Evolutionary conservation across 2,888 invertebrate genomes (phyloP), one percentile per base, ranked within the genome.

Genomic region (Eudemis profundana): DNA sequence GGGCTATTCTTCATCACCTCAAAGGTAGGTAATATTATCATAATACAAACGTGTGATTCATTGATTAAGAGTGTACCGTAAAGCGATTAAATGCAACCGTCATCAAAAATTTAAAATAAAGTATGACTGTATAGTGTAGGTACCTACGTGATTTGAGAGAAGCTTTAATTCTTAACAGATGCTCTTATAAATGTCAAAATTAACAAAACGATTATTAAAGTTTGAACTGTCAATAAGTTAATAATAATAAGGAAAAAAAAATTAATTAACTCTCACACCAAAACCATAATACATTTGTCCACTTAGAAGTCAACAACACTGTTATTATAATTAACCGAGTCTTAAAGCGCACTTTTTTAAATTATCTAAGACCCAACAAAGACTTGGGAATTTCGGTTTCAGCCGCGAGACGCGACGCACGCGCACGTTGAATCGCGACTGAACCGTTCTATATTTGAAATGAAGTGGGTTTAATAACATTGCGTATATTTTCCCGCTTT

Each of bases 391-490:
- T 44, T 46, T 51, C 59, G 51, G 38, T 47, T 53, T 51, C 44
- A 29, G 51, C 53, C 54, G 73, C 72, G 69, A 70, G 69, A 74
- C 72, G 76, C 78, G 76, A 78, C 87, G 90, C 87, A 79, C 84
- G 83, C 88, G 88, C 84, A 79, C 72, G 71, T 67, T 70, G 72
- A 70, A 81, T 80, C 85, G 79, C 83, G 86, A 91, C 91, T 91
- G 91, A 82, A 85, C 83, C 72, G 80, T 81, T 87, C 90, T 90
- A 91, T 87, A 87, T 90, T 90, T 85, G 87, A 87, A 85, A 83
- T 85, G 84, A 86, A 88, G 89, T 87, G 89, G 84, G 80, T 85
- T 87, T 90, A 88, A 87, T 87, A 89, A 88, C 86, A 89, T 86
- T 81, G 84, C 85, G 82, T 87, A 84, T 82, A 88, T 90, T 91